These are phyloP conservation scores for Tryphoninae sp. DNA, from an alignment of 2,888 invertebrate species.

Conservation along the genomic window DNA sequence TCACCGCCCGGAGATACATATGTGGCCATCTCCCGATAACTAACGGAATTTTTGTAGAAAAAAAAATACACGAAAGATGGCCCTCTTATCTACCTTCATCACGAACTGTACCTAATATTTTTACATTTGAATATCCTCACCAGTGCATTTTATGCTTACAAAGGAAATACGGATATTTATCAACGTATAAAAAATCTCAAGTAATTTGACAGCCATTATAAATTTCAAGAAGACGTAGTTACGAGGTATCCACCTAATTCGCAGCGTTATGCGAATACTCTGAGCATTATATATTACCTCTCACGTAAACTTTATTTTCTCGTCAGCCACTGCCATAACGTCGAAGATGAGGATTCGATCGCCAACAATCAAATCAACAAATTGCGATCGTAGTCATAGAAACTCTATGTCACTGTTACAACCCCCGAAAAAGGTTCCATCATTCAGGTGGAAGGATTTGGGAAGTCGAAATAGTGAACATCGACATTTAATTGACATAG, in stretches of 20 bases:
- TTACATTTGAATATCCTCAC: not conserved
- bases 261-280: not conserved
- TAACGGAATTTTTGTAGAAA: too few relatives aligned
- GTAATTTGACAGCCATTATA: not conserved
- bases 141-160: not conserved
- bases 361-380: slow-evolving; percentile 65
- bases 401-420: slow-evolving; percentile 65
- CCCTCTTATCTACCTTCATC: not conserved
- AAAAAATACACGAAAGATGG: too few relatives aligned
- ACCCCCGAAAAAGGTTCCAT: slow-evolving; percentile 17
- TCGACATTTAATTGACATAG: slow-evolving; percentile 11
- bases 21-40: too few relatives aligned
- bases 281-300: too few relatives aligned
- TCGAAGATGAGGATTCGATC: slow-evolving; percentile 68
- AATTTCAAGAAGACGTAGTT: not conserved
- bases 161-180: not conserved
- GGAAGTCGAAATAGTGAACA: not conserved
- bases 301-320: too few relatives aligned
- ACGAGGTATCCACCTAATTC: not conserved
- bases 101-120: not conserved
- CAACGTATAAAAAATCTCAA: not conserved
- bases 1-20: not conserved
- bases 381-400: slow-evolving; percentile 75
- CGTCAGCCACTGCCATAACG: not conserved
- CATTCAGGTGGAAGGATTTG: not conserved